Evolutionary conservation across 1,140 invertebrate genomes (phyloP), one percentile per base, ranked within the genome.

Genomic region (Drosophila quadrilineata): DNA sequence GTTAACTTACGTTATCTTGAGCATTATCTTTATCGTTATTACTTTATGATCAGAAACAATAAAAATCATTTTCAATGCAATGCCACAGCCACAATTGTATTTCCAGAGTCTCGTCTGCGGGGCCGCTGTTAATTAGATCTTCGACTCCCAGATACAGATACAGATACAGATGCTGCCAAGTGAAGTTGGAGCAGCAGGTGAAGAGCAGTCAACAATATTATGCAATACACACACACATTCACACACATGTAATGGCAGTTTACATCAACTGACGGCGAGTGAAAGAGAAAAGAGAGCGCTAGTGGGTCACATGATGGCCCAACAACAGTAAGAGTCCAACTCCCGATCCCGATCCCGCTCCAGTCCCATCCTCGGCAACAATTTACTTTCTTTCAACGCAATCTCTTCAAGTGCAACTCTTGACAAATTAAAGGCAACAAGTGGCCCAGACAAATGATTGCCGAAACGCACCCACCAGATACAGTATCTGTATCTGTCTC

Each of bases 361-460:
- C n/a, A n/a, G 33, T 41, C 19, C 26, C 17, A 24, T 40, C 6
- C 36, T 29, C 22, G 26, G 28, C 57, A 64, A 62, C 77, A 82
- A 84, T 85, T 84, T 71, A 84, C 77, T 84, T 84, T 84, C 77
- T 65, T n/a, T 77, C 6, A 21, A 48, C 56, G 59, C 36, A 28
- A 21, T 6, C 17, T 36, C 52, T 59, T 84, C 79, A 85, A 84
- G 77, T 84, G 73, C 77, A 77, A 74, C 77, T 85, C 77, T 84
- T 76, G 69, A 84, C 79, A 84, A 84, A 85, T 85, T 84, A 77
- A 84, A 85, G 62, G 43, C 45, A 49, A 70, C 75, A 84, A 84
- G 77, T 85, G 77, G 79, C 56, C n/a, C n/a, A n/a, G n/a, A n/a
- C n/a, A n/a, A n/a, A n/a, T n/a, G 63, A 71, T 66, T 59, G 68